These are phyloP conservation scores for Tiliacea citrago DNA, from an alignment of 2,888 invertebrate species.

Conservation along the genomic window DNA sequence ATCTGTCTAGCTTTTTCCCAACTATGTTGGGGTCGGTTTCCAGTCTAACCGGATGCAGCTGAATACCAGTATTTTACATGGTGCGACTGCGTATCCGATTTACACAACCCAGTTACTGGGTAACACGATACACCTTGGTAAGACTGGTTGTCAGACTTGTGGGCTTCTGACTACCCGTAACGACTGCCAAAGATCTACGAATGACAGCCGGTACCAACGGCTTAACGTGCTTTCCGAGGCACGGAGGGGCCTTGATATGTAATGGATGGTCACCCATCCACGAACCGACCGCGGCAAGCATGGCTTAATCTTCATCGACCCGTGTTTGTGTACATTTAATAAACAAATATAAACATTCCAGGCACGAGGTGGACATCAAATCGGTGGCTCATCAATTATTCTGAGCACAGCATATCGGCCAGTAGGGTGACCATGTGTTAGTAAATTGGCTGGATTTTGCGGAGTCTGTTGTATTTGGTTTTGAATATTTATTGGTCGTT, in stretches of 20 bases:
- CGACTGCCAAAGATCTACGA: neutral
- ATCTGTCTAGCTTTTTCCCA: neutral
- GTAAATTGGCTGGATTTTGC: neutral
- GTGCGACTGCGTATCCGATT: neutral
- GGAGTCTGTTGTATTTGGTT: neutral
- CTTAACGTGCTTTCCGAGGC: neutral
- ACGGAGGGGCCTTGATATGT: neutral
- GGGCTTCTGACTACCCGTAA: neutral
- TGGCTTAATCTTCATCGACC: neutral
- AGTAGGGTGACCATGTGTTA: constrained; percentile 54
- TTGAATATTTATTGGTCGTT: constrained; percentile 23
- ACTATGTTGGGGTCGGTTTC: neutral
- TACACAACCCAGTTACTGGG: neutral
- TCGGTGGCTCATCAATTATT: constrained; percentile 69
- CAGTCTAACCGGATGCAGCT: neutral
- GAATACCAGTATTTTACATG: neutral
- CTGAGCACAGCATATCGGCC: constrained; percentile 62
- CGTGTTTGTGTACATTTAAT: constrained; percentile 49
- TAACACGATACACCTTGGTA: neutral
- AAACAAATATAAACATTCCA: constrained; percentile 60
- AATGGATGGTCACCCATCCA: neutral
- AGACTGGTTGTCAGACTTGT: neutral
- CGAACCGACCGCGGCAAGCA: neutral
- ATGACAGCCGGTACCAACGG: neutral
- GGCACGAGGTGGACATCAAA: constrained; percentile 62